These are phyloP conservation scores for Caenorhabditis sp. DNA, from an alignment of 2,888 invertebrate species.

Conservation along the genomic window DNA sequence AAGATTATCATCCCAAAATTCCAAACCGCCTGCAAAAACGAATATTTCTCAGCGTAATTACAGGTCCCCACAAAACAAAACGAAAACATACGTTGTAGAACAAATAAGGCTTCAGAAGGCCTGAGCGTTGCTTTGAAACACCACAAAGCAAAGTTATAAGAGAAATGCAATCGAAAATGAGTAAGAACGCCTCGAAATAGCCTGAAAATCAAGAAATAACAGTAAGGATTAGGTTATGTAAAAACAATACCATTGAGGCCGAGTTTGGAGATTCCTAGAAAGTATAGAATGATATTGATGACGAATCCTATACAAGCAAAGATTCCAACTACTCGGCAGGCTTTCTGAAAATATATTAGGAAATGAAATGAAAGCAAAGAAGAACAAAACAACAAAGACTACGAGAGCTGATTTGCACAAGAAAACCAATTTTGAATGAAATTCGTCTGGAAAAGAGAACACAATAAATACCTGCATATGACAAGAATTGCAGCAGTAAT, in stretches of 20 bases:
- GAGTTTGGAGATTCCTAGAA: conserved; percentile 56
- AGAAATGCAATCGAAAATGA: conserved; percentile 62
- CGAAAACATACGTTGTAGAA: conserved; percentile 62
- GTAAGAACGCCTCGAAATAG: conserved; percentile 57
- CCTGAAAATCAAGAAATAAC: conserved; percentile 27
- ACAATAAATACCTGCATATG: conserved; percentile 28
- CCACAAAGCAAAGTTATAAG: conserved; percentile 60
- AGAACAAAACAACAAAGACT: no score
- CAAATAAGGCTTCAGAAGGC: conserved; percentile 65
- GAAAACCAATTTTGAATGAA: no score
- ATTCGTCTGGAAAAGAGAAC: background rate
- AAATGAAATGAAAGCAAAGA: background rate
- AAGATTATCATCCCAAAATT: conserved; percentile 56
- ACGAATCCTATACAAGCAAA: conserved; percentile 59
- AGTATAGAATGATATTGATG: conserved; percentile 58
- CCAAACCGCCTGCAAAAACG: conserved; percentile 59
- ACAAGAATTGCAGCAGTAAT: conserved; percentile 54
- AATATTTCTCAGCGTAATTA: background rate
- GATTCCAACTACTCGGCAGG: conserved; percentile 59
- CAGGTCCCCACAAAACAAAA: no score
- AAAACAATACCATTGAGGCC: conserved; percentile 44
- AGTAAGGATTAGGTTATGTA: background rate
- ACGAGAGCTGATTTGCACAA: no score
- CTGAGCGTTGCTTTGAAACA: conserved; percentile 61
- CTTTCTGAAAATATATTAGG: conserved; percentile 51